These are phyloP conservation scores for Exocentrus adspersus DNA, from an alignment of 2,888 invertebrate species.

Conservation along the genomic window DNA sequence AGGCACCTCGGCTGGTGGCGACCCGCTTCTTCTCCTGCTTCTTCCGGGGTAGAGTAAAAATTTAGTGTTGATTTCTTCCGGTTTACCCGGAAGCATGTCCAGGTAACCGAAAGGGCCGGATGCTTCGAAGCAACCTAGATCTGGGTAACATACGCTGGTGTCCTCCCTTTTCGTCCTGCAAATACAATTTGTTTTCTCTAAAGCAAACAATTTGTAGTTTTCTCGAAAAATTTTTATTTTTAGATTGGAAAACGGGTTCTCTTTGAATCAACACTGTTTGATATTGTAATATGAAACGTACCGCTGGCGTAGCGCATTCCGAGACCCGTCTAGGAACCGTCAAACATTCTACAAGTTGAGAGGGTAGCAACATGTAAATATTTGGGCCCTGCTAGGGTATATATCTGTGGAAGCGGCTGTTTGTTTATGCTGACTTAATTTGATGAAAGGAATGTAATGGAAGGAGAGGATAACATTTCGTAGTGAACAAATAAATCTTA, in stretches of 20 bases:
- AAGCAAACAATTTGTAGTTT: not conserved
- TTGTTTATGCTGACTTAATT: not conserved
- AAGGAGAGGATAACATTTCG: slow-evolving; percentile 1
- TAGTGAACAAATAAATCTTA: not conserved
- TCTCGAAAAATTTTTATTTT: not conserved
- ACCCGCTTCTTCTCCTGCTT: slow-evolving; percentile 56
- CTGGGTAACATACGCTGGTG: slow-evolving; percentile 86
- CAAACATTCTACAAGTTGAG: slow-evolving; percentile 1
- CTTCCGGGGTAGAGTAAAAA: slow-evolving; percentile 81
- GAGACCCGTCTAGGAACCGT: too few species aligned
- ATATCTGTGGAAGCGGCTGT: not conserved
- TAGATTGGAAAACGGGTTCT: too few species aligned
- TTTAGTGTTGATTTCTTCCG: slow-evolving; percentile 87
- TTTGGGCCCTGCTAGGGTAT: not conserved
- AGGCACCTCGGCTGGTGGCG: slow-evolving; percentile 76
- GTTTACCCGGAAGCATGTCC: slow-evolving; percentile 87
- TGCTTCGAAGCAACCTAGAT: slow-evolving; percentile 92
- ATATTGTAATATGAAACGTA: too few species aligned
- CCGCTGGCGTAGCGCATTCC: too few species aligned
- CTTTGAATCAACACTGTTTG: too few species aligned
- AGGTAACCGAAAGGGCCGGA: slow-evolving; percentile 87
- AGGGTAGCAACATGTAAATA: not conserved
- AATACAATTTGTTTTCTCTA: too few species aligned
- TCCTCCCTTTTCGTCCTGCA: slow-evolving; percentile 80
- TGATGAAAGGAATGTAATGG: not conserved